Evolutionary conservation across 2,888 invertebrate species (phyloP).

Genomic region (Apamea anceps): DNA sequence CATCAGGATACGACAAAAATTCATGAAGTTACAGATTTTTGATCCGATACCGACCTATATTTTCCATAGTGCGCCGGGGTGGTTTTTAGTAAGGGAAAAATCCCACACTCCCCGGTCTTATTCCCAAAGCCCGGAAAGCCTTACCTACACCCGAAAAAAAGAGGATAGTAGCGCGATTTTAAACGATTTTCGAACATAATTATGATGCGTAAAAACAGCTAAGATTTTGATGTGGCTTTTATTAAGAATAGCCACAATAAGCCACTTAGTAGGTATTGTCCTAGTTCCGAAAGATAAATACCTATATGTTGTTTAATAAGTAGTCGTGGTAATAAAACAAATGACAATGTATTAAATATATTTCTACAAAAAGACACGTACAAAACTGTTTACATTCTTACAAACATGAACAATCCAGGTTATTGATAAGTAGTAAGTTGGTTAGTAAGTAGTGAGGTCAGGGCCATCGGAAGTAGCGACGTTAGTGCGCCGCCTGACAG

Average conservation of each 20-base stretch:
- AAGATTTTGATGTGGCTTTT: not conserved
- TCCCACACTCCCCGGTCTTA: not conserved
- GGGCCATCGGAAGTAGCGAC: conserved; percentile 56
- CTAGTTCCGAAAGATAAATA: not conserved
- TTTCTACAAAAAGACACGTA: conserved; percentile 8
- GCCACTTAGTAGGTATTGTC: not conserved
- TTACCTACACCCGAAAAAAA: not conserved
- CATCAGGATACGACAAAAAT: too few relatives aligned
- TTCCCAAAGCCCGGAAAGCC: not conserved
- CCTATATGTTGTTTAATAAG: not conserved
- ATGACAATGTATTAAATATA: not conserved
- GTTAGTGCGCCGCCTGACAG: conserved; percentile 26
- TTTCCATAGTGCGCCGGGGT: too few relatives aligned
- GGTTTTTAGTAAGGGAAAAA: not conserved
- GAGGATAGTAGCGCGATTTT: not conserved
- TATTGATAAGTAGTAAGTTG: conserved; percentile 42
- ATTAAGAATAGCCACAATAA: not conserved
- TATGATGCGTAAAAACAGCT: not conserved
- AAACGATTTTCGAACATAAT: not conserved
- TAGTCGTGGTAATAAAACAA: not conserved
- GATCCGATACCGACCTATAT: too few relatives aligned
- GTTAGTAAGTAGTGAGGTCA: conserved; percentile 48
- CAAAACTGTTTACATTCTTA: not conserved
- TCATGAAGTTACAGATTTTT: too few relatives aligned
- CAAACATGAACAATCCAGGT: conserved; percentile 14